Evolutionary conservation across 2,113 vertebrate genomes (phyloP), one percentile per base, ranked within the genome.

Genomic region (Shinisaurus crocodilurus): DNA sequence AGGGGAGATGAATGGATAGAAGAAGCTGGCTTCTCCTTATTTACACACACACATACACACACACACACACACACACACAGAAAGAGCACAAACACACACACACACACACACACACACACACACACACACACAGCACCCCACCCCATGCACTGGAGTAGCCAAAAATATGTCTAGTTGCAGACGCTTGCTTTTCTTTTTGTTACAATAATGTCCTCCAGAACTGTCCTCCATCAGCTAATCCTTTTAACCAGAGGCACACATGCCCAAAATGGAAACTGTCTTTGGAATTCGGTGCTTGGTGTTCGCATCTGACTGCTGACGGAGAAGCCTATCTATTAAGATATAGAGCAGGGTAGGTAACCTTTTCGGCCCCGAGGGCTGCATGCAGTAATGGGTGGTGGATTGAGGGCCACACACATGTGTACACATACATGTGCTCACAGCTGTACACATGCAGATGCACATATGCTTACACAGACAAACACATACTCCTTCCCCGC

Each of bases 161-260:
- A 95, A 93, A 95, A 95, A 89, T 86, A 80, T 32, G 69, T 93
- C 89, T 76, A 32, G 70, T 89, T 1, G 8, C 88, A 94, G 87
- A 94, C 93, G 87, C 91, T 92, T 90, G 89, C 87, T 85, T 86
- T 94, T 85, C 60, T 65, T 54, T 37, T 8, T 40, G 6, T 40
- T 43, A 3, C 29, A 23, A 86, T 91, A 92, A 93, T 94, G 92
- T 95, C 89, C 90, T 91, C 90, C 92, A 93, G 90, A 94, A 89
- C 93, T 91, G 88, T 86, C 95, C 96, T 96, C 81, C 32, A 91
- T 89, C 48, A n/a, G 57, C 88, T 95, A 94, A 96, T 96, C 93
- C 87, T 88, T 93, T 93, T 96, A 94, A 95, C 93, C 87, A 91
- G 87, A 91, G 81, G 85, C 92, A 90, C 81, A 92, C 91, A 93